phyloP scores from a whole-genome alignment of 2,113 vertebrate species.

The Phasianus colchicus region DNA sequence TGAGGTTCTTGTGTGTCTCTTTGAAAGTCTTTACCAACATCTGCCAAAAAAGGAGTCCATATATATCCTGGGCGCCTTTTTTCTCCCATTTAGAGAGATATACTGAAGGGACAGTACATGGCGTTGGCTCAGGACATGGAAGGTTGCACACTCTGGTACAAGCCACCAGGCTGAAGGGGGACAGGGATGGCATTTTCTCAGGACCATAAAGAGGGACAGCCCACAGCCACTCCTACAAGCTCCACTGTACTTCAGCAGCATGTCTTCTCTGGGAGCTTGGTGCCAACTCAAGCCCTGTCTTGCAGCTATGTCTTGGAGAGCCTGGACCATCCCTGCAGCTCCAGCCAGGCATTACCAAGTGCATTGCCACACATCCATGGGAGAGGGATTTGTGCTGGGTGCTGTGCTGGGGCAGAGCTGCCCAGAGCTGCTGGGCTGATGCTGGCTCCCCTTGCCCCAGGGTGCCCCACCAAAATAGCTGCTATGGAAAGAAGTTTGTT shows the following conservation, averaged over 20 bases:
- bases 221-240: not conserved
- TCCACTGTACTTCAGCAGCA: fast-evolving
- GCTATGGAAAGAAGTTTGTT: constrained; percentile 49
- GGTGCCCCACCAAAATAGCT: constrained; percentile 39
- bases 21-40: not conserved
- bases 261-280: not conserved
- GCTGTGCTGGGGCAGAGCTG: not conserved
- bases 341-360: fast-evolving
- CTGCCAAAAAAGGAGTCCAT: not conserved
- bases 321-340: not conserved
- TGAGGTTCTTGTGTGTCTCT: not conserved
- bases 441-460: not conserved
- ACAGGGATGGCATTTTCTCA: not conserved
- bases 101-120: not conserved
- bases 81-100: not conserved
- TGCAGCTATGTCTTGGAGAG: not conserved
- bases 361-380: not conserved
- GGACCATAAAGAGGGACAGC: not conserved
- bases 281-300: not conserved
- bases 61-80: not conserved
- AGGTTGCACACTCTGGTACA: not conserved
- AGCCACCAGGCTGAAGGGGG: not conserved
- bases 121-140: not conserved
- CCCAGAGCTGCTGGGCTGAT: not conserved
- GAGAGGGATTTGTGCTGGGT: not conserved